Evolutionary conservation across 2,113 vertebrate species (phyloP).

Genomic region (Nansenia antarctica): DNA sequence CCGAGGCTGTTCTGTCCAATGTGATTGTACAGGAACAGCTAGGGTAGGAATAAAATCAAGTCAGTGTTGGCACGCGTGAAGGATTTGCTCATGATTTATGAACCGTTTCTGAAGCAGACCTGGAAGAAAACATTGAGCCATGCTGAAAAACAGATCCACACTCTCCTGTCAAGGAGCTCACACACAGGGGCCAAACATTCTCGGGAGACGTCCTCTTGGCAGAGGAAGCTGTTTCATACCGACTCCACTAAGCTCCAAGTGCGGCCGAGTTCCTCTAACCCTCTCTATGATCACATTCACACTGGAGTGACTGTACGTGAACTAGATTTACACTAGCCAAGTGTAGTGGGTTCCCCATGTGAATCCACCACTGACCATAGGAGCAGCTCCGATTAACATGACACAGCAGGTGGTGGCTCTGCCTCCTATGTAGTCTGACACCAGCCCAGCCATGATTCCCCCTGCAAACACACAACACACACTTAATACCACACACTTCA

Average conservation of each 20-base stretch:
- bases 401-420: constrained; percentile 90
- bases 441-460: constrained; percentile 86
- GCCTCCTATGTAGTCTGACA: constrained; percentile 87
- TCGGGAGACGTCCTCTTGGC: background rate
- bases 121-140: constrained; percentile 37
- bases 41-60: constrained; percentile 26
- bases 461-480: constrained; percentile 69
- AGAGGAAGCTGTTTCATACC: background rate
- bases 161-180: background rate
- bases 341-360: background rate
- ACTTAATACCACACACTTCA: background rate
- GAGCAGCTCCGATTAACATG: constrained; percentile 89
- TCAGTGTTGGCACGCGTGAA: background rate
- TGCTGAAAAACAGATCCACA: constrained; percentile 14
- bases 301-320: background rate
- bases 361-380: constrained; percentile 80
- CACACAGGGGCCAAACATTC: background rate
- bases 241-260: background rate
- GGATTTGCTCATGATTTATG: constrained; percentile 7
- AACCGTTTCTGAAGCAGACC: constrained; percentile 26
- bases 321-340: background rate
- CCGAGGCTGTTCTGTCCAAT: constrained; percentile 83
- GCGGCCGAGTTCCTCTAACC: background rate
- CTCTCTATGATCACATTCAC: background rate
- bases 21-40: constrained; percentile 92